Evolutionary conservation across 2,113 vertebrate species (phyloP).

Genomic region (Calcarius ornatus): DNA sequence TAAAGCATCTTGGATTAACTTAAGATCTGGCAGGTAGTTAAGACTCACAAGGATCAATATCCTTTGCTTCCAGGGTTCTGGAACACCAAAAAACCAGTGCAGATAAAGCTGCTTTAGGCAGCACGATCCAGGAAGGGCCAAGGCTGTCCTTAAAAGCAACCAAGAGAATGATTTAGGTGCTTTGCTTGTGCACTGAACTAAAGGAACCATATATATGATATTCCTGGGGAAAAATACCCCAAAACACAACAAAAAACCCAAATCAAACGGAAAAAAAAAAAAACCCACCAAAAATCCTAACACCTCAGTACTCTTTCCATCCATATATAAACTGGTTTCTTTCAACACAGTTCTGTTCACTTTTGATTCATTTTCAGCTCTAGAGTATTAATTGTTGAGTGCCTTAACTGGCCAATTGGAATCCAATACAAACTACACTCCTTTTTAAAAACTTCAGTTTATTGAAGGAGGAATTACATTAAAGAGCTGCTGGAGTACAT

Average conservation of each 20-base stretch:
- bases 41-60: background rate
- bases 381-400: background rate
- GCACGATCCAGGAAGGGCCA: background rate
- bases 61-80: background rate
- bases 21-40: background rate
- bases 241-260: background rate
- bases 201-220: background rate
- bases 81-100: background rate
- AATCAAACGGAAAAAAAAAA: background rate
- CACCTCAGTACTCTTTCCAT: background rate
- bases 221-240: background rate
- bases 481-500: background rate
- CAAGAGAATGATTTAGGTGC: background rate
- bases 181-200: background rate
- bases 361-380: slow-evolving; percentile 17
- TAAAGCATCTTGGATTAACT: background rate
- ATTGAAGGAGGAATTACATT: background rate
- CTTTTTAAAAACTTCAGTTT: background rate
- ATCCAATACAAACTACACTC: background rate
- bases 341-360: background rate
- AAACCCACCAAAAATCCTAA: background rate
- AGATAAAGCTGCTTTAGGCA: background rate
- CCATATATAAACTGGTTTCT: background rate
- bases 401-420: background rate
- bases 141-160: background rate